Evolutionary conservation across 2,888 invertebrate species (phyloP), one percentile per base, ranked within the genome.

Genomic region (Timema cristinae): DNA sequence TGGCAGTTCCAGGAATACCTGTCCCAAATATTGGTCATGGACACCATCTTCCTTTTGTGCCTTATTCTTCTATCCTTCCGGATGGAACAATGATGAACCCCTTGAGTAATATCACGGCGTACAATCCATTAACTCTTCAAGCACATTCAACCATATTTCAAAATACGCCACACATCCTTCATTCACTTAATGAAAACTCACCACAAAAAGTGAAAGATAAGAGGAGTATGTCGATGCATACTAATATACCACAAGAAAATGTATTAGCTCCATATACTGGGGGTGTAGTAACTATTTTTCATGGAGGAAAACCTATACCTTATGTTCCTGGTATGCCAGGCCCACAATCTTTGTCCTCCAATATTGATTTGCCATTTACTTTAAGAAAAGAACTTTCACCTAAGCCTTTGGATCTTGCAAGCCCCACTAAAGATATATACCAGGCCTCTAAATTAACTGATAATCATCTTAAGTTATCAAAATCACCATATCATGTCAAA

Each of bases 251-350:
- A 56, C 51, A 66, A 70, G 70, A 70, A 48, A 48, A 9, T 13
- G 13, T n/a, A 48, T 11, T 66, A 11, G 67, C 59, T 11, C 48
- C 59, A 10, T 76, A 73, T 69, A 72, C 89, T 59, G 87, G 88
- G 75, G 88, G 87, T 11, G 85, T 89, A 63, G 84, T 87, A n/a
- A 87, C 86, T 50, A 89, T 89, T 75, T 80, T 89, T 66, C 89
- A 89, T 77, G 88, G 86, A 15, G 92, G 91, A 47, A 92, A 91
- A 81, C 83, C 90, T n/a, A 91, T 94, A 79, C 91, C 93, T 0
- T 91, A 92, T 81, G 93, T 94, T 11, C 94, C 94, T 7, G 94
- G 94, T 13, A 94, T 94, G 82, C 94, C 94, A 0, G 94, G 94
- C 10, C 94, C 94, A 5, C 89, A 89, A 76, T 87, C 88, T 51